Base-by-base conservation (phyloP, 2,888 invertebrate genomes). In the Spilarctia lutea region DNA sequence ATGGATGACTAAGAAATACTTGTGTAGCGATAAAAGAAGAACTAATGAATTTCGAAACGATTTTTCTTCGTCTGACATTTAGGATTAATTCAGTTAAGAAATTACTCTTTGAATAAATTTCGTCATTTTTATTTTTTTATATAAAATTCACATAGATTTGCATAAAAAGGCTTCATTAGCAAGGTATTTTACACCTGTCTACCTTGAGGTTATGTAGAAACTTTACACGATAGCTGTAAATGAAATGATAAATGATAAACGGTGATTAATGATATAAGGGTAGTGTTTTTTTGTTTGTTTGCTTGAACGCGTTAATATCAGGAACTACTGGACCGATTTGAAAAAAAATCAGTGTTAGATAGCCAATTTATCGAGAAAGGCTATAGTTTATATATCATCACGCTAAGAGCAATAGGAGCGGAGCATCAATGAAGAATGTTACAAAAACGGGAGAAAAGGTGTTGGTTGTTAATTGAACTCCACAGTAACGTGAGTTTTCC, bases 391-490 rank as follows among this genome's bases (percentile, higher is more conserved):
- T 13, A 13, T 42, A 13, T 42, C 13, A 42, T 2, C 11, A 13
- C 42, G 42, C 11, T 42, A 6, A 42, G 35, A 35, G 11, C 42
- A 42, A 42, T 2, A 42, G 11, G 35, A 42, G 11, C n/a, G n/a
- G n/a, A n/a, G n/a, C n/a, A n/a, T n/a, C n/a, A n/a, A n/a, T n/a
- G n/a, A n/a, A n/a, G n/a, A n/a, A n/a, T n/a, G n/a, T n/a, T n/a
- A n/a, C n/a, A n/a, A n/a, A n/a, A n/a, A n/a, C n/a, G n/a, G n/a
- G n/a, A n/a, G n/a, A n/a, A n/a, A n/a, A n/a, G n/a, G 18, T 39
- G 24, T 42, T 42, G 60, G 39, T 72, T 68, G 33, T 60, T 72
- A 45, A 68, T 67, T 68, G 33, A 33, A 20, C 65, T 48, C 33
- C 18, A 24, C 39, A 52, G 24, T 10, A 33, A 30, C 13, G 35